Conservation (phyloP, 2,888 invertebrate genomes). For the Dasysyrphus albostriatus region DNA sequence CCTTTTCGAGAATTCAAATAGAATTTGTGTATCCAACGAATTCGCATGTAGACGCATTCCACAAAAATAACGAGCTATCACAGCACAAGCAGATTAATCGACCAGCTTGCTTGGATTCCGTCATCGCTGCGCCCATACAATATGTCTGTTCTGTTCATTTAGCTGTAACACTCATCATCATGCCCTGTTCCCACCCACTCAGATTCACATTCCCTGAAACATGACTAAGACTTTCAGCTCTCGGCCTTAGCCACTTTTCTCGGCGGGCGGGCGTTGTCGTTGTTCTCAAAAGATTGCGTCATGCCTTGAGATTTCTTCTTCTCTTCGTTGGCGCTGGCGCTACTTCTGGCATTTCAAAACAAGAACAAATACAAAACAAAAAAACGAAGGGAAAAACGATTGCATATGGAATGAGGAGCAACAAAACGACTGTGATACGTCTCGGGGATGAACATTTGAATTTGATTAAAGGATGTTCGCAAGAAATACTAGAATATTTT, state of each 20-base stretch:
- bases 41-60: slow-evolving; percentile 62
- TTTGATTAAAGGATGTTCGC: slow-evolving; percentile 70
- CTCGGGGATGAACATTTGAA: slow-evolving; percentile 66
- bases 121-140: slow-evolving; percentile 55
- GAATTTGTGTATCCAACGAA: slow-evolving; percentile 26
- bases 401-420: slow-evolving; percentile 23
- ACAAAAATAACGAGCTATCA: slow-evolving; percentile 60
- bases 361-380: neutral
- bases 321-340: slow-evolving; percentile 25
- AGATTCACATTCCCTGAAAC: slow-evolving; percentile 42
- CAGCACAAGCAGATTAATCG: slow-evolving; percentile 70
- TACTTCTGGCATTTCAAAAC: slow-evolving; percentile 24
- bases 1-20: neutral
- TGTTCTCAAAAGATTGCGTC: slow-evolving; percentile 66
- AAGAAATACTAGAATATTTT: slow-evolving; percentile 53
- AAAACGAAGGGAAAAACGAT: neutral
- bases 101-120: slow-evolving; percentile 58
- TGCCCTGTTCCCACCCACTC: slow-evolving; percentile 34
- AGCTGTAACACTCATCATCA: slow-evolving; percentile 2
- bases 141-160: slow-evolving; percentile 40
- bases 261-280: slow-evolving; percentile 31
- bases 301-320: slow-evolving; percentile 41
- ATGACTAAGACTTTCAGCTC: slow-evolving; percentile 56
- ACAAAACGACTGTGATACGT: slow-evolving; percentile 52
- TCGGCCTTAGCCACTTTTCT: slow-evolving; percentile 25